Evolutionary conservation across 2,888 invertebrate species (phyloP).

Genomic region (Lasioglossum vierecki): DNA sequence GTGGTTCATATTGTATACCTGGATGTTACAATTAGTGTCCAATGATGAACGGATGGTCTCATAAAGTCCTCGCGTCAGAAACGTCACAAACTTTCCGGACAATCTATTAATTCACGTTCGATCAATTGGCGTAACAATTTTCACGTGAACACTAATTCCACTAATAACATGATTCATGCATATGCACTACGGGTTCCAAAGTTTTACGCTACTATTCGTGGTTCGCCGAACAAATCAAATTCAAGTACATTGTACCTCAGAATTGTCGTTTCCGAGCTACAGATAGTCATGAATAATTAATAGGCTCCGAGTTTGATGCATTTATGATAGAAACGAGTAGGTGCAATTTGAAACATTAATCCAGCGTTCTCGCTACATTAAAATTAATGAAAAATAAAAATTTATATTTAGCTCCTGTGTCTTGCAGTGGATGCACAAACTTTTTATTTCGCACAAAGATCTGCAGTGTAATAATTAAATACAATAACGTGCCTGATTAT

Average conservation of each 20-base stretch:
- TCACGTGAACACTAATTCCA: not conserved
- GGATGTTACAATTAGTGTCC: conserved; percentile 16
- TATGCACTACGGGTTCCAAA: not conserved
- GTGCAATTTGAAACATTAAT: too few species aligned
- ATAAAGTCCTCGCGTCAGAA: conserved; percentile 16
- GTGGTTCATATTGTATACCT: conserved; percentile 3
- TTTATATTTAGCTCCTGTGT: too few species aligned
- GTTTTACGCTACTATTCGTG: not conserved
- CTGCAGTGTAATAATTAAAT: not conserved
- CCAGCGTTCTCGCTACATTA: too few species aligned
- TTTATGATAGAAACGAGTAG: too few species aligned
- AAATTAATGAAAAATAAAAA: too few species aligned
- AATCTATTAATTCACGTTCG: not conserved
- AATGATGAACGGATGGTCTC: conserved; percentile 18
- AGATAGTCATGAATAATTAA: not conserved
- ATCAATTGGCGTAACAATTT: conserved; percentile 14
- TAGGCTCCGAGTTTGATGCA: too few species aligned
- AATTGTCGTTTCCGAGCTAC: not conserved
- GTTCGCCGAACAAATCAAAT: not conserved
- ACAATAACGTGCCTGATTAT: not conserved
- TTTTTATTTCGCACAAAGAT: too few species aligned
- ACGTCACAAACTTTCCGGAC: not conserved
- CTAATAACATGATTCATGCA: conserved; percentile 10
- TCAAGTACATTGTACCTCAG: not conserved
- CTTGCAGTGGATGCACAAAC: too few species aligned